These are phyloP conservation scores for Phalangium opilio DNA, from an alignment of 2,888 invertebrate genomes.

Conservation along the genomic window DNA sequence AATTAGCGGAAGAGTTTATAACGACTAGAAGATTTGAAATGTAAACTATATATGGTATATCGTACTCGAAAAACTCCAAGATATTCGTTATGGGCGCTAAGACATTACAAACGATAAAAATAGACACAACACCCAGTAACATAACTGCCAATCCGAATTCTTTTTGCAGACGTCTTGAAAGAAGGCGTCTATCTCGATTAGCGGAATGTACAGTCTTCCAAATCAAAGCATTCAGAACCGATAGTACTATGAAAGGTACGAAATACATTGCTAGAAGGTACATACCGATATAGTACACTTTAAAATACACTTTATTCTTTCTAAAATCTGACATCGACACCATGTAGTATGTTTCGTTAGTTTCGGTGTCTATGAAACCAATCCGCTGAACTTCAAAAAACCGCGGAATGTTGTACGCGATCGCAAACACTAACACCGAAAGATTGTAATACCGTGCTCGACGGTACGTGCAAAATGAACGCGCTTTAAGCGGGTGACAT, in stretches of 20 bases:
- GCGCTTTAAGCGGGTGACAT: conserved; percentile 57
- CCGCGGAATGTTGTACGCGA: conserved; percentile 66
- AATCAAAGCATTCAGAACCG: conserved; percentile 77
- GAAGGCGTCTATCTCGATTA: conserved; percentile 69
- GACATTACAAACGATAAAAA: conserved; percentile 83
- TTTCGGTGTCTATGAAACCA: neutral
- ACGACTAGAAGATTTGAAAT: conserved; percentile 78
- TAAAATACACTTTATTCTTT: conserved; percentile 49
- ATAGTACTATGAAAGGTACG: conserved; percentile 72
- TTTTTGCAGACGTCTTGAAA: conserved; percentile 73
- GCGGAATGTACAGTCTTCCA: conserved; percentile 77
- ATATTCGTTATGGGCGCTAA: conserved; percentile 70
- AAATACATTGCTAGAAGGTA: conserved; percentile 86
- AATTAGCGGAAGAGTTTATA: conserved; percentile 92
- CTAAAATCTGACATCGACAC: conserved; percentile 48
- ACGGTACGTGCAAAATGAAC: conserved; percentile 77
- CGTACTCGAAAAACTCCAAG: conserved; percentile 40
- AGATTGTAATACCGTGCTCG: conserved; percentile 70
- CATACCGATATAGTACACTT: conserved; percentile 82
- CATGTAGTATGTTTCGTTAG: neutral
- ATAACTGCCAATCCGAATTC: conserved; percentile 89
- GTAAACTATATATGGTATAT: conserved; percentile 51
- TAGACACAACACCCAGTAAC: conserved; percentile 81
- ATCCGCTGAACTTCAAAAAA: conserved; percentile 34
- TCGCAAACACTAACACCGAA: conserved; percentile 59